Conservation (phyloP, 2,113 vertebrate species). For the Sprattus sprattus region DNA sequence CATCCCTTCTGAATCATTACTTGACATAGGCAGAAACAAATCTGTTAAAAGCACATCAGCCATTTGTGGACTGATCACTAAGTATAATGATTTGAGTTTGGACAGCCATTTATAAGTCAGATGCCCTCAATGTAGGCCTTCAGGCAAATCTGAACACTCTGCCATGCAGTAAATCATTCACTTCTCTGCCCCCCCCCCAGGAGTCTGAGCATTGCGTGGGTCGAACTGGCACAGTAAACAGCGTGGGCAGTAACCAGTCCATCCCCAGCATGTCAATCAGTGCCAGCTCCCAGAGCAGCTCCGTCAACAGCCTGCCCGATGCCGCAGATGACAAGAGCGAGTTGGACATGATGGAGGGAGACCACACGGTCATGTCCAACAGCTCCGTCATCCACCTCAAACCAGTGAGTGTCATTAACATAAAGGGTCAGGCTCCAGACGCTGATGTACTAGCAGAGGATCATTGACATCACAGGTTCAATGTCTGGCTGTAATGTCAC, state of each 20-base stretch:
- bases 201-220: conserved; percentile 86
- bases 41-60: too few relatives aligned
- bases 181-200: conserved; percentile 61
- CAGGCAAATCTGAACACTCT: neutral
- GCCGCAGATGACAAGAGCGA: conserved; percentile 96
- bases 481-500: too few relatives aligned
- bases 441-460: neutral
- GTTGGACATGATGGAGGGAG: conserved; percentile 91
- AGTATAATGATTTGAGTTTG: neutral
- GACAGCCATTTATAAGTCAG: neutral
- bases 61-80: neutral
- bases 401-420: conserved; percentile 73
- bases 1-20: too few relatives aligned
- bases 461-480: too few relatives aligned
- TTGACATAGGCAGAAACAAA: too few relatives aligned
- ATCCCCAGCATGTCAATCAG: conserved; percentile 99
- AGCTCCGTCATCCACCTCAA: conserved; percentile 95
- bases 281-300: conserved; percentile 98
- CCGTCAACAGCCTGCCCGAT: conserved; percentile 95
- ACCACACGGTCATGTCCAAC: conserved; percentile 98
- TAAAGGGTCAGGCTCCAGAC: neutral
- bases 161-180: neutral
- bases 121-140: neutral
- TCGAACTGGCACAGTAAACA: conserved; percentile 94
- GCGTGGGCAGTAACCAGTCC: conserved; percentile 97